phyloP scores from a whole-genome alignment of 2,888 invertebrate species.

The Drosophila infuscata region DNA sequence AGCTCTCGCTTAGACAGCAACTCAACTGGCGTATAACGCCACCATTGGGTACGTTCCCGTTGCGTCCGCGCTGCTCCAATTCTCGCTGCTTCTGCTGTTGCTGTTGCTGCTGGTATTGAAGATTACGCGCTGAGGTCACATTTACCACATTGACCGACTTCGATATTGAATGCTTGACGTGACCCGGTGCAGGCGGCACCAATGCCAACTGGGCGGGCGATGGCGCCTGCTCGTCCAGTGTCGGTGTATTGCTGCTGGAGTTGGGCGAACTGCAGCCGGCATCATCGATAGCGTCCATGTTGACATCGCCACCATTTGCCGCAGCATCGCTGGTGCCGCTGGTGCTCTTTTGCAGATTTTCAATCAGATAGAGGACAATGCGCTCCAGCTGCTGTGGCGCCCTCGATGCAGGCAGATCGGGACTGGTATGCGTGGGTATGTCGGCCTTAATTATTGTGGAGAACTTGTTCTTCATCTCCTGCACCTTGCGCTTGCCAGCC shows the following conservation, averaged over 20 bases:
- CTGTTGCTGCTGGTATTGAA: slow-evolving; percentile 69
- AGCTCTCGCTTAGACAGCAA: slow-evolving; percentile 60
- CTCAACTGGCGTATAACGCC: slow-evolving; percentile 55
- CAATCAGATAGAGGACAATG: slow-evolving; percentile 90
- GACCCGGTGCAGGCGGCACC: slow-evolving; percentile 84
- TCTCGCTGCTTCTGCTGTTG: slow-evolving; percentile 42
- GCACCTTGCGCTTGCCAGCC: slow-evolving; percentile 90
- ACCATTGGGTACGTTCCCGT: background rate
- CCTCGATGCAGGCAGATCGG: slow-evolving; percentile 87
- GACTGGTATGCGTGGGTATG: slow-evolving; percentile 83
- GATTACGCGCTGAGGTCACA: slow-evolving; percentile 80
- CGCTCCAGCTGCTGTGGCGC: slow-evolving; percentile 90
- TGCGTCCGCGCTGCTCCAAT: slow-evolving; percentile 17
- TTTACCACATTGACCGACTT: slow-evolving; percentile 85
- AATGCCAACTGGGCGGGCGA: slow-evolving; percentile 80
- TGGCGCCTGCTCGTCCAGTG: slow-evolving; percentile 56
- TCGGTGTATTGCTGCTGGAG: slow-evolving; percentile 36
- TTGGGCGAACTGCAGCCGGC: slow-evolving; percentile 51
- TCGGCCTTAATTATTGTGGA: slow-evolving; percentile 89
- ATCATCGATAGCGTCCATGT: slow-evolving; percentile 45
- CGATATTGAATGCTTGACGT: slow-evolving; percentile 84
- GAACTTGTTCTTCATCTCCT: slow-evolving; percentile 92
- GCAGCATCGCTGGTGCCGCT: slow-evolving; percentile 45
- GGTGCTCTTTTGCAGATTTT: slow-evolving; percentile 84
- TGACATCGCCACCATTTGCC: slow-evolving; percentile 8